phyloP scores from a whole-genome alignment of 2,888 invertebrate species.

The Embidobia sp. region DNA sequence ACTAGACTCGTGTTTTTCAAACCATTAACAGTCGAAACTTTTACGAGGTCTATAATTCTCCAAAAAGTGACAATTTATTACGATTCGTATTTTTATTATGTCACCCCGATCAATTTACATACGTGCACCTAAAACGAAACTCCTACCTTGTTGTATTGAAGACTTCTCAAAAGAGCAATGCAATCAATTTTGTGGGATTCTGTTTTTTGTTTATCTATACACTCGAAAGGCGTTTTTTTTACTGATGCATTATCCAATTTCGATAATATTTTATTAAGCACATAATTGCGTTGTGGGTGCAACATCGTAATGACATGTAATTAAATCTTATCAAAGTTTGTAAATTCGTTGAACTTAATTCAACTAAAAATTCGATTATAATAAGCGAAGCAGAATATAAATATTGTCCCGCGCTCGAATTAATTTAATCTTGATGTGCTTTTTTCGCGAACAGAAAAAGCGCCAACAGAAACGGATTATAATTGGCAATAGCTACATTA shows the following conservation, averaged over 20 bases:
- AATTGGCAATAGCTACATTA: no score
- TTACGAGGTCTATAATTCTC: conserved; percentile 31
- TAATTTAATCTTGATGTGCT: conserved; percentile 18
- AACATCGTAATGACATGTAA: conserved; percentile 29
- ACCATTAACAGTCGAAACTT: conserved; percentile 24
- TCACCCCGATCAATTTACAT: conserved; percentile 45
- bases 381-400: conserved; percentile 10
- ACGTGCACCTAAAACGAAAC: conserved; percentile 25
- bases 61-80: conserved; percentile 40
- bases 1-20: conserved; percentile 15
- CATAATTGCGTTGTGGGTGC: conserved; percentile 3
- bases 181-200: background rate
- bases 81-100: conserved; percentile 35
- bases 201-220: no score
- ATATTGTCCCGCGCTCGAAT: conserved; percentile 12
- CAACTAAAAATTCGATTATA: conserved; percentile 13
- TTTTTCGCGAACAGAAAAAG: background rate
- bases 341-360: conserved; percentile 20
- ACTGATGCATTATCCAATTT: background rate
- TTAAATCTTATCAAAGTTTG: conserved; percentile 26
- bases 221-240: background rate
- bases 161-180: conserved; percentile 8
- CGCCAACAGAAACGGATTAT: background rate
- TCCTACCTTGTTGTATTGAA: conserved; percentile 13
- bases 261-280: conserved; percentile 1